Conservation (phyloP, 2,797 vertebrate species). For the Sternotherus odoratus region DNA sequence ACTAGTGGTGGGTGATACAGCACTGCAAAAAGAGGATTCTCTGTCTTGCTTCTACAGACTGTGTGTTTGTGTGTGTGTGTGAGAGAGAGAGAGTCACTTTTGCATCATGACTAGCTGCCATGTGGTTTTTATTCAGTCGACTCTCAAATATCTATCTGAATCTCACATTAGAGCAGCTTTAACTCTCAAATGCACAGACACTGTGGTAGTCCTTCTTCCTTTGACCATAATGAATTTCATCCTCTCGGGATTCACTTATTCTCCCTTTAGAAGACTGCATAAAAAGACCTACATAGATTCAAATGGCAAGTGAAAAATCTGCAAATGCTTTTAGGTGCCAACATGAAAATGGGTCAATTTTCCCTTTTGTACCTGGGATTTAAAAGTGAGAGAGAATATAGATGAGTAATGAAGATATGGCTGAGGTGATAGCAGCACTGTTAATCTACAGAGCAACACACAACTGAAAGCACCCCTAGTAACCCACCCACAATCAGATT, state of each 20-base stretch:
- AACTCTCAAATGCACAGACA: neutral
- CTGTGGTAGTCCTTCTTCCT: neutral
- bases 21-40: neutral
- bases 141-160: constrained; percentile 60
- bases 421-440: neutral
- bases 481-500: neutral
- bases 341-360: neutral
- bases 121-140: constrained; percentile 43
- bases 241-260: neutral
- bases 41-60: neutral
- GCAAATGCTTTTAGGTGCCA: constrained; percentile 27
- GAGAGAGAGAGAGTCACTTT: neutral
- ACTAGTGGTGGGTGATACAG: neutral
- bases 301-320: neutral
- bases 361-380: neutral
- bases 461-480: neutral
- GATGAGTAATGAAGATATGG: neutral
- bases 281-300: neutral
- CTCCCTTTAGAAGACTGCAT: neutral
- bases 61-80: neutral
- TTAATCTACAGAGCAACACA: neutral
- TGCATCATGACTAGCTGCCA: constrained; percentile 33
- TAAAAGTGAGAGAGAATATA: neutral
- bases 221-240: neutral
- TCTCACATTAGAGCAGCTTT: constrained; percentile 41